phyloP scores from a whole-genome alignment of 1,140 invertebrate species.

The Drepana arcuata region DNA sequence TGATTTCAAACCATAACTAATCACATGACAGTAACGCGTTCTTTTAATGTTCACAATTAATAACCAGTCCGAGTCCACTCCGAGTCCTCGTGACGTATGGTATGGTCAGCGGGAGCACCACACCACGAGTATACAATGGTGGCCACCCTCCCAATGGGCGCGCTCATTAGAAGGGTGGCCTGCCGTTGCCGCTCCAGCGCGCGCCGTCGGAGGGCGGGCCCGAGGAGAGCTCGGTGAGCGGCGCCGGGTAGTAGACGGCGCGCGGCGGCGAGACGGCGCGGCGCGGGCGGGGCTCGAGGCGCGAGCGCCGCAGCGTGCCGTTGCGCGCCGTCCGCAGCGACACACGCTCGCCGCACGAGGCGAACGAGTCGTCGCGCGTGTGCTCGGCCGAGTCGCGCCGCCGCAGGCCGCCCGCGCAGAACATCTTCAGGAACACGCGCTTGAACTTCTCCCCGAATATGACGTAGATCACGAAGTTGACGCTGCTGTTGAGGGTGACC shows the following conservation, averaged over 20 bases:
- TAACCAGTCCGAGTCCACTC: too few relatives aligned
- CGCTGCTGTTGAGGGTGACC: slow-evolving; percentile 96
- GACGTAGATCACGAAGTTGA: slow-evolving; percentile 98
- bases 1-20: too few relatives aligned
- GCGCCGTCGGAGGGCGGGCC: slow-evolving; percentile 21
- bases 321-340: slow-evolving; percentile 78
- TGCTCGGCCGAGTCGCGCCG: slow-evolving; percentile 77
- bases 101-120: too few relatives aligned
- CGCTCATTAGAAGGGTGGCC: slow-evolving; percentile 30
- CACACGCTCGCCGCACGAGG: slow-evolving; percentile 80
- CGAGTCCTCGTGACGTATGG: too few relatives aligned
- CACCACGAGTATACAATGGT: too few relatives aligned
- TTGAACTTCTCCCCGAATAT: slow-evolving; percentile 98
- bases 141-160: too few relatives aligned
- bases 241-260: slow-evolving; percentile 49
- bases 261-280: slow-evolving; percentile 25
- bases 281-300: slow-evolving; percentile 69
- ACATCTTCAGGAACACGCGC: slow-evolving; percentile 88
- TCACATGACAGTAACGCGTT: too few relatives aligned
- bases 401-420: slow-evolving; percentile 78
- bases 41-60: too few relatives aligned
- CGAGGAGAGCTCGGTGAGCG: slow-evolving; percentile 22
- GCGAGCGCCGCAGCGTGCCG: slow-evolving; percentile 44
- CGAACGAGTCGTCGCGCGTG: slow-evolving; percentile 83
- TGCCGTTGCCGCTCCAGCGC: slow-evolving; percentile 32